phyloP scores from a whole-genome alignment of 2,797 vertebrate species.

The Staurois parvus region DNA sequence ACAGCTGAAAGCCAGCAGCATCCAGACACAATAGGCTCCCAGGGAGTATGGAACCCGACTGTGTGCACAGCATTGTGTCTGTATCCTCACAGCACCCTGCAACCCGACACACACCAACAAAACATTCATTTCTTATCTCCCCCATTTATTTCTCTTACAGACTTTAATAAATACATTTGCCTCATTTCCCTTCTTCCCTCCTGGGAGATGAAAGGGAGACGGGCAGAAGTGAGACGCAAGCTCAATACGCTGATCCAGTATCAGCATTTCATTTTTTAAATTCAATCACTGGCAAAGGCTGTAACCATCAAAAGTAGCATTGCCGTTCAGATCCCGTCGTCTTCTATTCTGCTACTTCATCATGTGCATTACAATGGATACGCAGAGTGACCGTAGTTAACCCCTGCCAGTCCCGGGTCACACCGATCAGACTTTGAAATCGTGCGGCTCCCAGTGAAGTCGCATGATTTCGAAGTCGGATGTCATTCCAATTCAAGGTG shows the following conservation, averaged over 20 bases:
- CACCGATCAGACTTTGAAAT: no score
- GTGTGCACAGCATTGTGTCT: constrained; percentile 39
- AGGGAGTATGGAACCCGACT: not conserved
- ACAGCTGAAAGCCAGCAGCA: not conserved
- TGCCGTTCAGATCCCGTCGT: not conserved
- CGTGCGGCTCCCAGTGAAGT: no score
- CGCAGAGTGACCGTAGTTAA: no score
- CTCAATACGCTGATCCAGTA: not conserved
- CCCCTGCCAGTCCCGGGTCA: no score
- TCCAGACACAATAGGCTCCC: constrained; percentile 47
- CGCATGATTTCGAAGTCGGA: no score
- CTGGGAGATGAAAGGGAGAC: not conserved
- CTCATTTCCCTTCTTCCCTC: not conserved
- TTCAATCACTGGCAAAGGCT: constrained; percentile 6
- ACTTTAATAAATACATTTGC: constrained; percentile 15
- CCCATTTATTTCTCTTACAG: constrained; percentile 15
- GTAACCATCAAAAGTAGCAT: not conserved
- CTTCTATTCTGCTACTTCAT: no score
- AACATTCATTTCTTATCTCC: not conserved
- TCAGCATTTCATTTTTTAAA: not conserved
- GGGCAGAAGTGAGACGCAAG: not conserved
- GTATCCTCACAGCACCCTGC: not conserved
- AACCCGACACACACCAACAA: not conserved
- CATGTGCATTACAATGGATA: no score
- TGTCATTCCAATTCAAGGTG: no score